phyloP scores from a whole-genome alignment of 2,888 invertebrate species.

The Alentia gelatinosa region DNA sequence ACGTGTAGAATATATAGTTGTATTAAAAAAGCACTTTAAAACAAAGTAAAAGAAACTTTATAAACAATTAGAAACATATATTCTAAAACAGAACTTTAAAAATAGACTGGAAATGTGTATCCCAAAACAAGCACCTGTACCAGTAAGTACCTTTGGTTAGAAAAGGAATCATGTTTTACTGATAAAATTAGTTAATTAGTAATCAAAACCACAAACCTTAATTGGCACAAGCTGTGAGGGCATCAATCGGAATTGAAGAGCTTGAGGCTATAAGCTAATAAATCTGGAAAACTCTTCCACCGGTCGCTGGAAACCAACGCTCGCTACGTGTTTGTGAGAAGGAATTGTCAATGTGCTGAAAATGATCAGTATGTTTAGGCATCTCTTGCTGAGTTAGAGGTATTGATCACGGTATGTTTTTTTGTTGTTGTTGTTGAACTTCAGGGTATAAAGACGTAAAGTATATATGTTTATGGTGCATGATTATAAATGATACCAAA shows the following conservation, averaged over 20 bases:
- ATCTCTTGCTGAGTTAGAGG: no score
- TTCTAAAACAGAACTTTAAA: neutral
- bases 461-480: no score
- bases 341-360: neutral
- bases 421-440: no score
- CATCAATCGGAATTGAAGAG: neutral
- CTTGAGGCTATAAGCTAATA: neutral
- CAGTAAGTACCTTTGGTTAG: conserved; percentile 19
- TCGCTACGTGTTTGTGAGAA: neutral
- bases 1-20: no score
- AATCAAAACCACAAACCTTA: conserved; percentile 47
- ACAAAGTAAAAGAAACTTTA: no score
- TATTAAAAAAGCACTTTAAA: no score
- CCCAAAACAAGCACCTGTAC: neutral
- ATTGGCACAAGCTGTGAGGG: neutral
- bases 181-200: conserved; percentile 48
- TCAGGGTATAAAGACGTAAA: no score
- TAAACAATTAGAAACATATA: no score
- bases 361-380: no score
- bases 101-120: neutral
- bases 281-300: neutral
- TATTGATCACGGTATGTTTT: no score
- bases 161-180: neutral
- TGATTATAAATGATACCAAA: no score
- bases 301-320: neutral